A percentile compares a stretch with the other conserved stretches of the same genome.
These are phyloP conservation scores for Mnemiopsis leidyi DNA, from an alignment of 37 sponge, comb jelly and placozoan species.

Conservation along the genomic window DNA sequence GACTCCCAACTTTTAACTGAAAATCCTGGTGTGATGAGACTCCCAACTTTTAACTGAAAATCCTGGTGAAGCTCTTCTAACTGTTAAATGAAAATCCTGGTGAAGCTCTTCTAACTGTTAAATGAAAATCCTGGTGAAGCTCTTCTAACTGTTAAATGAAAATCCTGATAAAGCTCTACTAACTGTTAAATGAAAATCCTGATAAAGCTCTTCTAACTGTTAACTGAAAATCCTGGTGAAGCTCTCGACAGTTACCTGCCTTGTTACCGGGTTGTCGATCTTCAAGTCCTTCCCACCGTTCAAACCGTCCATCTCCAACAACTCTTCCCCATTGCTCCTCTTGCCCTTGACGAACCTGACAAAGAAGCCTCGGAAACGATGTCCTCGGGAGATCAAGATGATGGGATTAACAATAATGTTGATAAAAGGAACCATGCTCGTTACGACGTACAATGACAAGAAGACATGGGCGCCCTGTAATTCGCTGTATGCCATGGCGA, in stretches of 20 bases:
- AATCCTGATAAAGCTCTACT: too few species aligned
- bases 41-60: too few species aligned
- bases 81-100: too few species aligned
- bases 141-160: too few species aligned
- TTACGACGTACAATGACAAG: constrained; percentile 5
- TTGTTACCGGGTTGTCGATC: not conserved
- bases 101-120: too few species aligned
- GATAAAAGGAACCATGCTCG: constrained; percentile 13
- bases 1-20: too few species aligned
- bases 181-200: too few species aligned
- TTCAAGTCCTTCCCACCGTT: not conserved
- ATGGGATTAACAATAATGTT: not conserved
- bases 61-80: too few species aligned
- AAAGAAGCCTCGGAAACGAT: not conserved
- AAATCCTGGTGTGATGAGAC: too few species aligned
- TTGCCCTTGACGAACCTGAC: not conserved
- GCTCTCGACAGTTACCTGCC: not conserved
- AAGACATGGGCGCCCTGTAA: not conserved
- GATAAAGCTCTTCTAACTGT: too few species aligned
- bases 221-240: not conserved
- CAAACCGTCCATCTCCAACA: not conserved
- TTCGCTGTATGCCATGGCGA: not conserved
- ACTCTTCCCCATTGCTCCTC: not conserved
- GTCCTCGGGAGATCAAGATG: constrained; percentile 33
- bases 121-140: too few species aligned